Evolutionary conservation across 2,113 vertebrate species (phyloP), one percentile per base, ranked within the genome.

Genomic region (cat (Felis catus)): DNA sequence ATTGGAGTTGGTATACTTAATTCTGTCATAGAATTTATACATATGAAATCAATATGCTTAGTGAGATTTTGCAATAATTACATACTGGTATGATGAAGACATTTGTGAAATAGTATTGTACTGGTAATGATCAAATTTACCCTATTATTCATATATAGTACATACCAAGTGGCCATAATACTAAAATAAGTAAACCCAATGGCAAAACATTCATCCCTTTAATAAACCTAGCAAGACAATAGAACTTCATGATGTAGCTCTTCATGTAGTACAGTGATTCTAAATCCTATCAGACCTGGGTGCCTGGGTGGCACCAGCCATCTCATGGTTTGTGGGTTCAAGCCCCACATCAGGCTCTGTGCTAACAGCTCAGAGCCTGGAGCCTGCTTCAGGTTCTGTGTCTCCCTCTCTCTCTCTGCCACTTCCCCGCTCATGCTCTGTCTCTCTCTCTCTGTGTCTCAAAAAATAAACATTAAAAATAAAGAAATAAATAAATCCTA

Each of bases 71-170:
- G 5, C 7, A 80, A 36, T 94, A 80, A 79, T 79, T 55, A 63
- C 33, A 41, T 68, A 66, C 23, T 39, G 23, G 41, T 58, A 48
- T 65, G 53, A 73, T 27, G 18, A 83, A 95, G 25, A 18, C 31
- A 79, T 84, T 79, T 93, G 25, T 82, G 65, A 89, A 71, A 70
- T 92, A 45, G 25, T 68, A 53, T 58, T 36, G 58, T 86, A 81
- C 18, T 93, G 55, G 31, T 86, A 86, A 90, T 70, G 31, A 39
- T 95, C 85, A 63, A 21, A 19, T n/a, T 97, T 95, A 53, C 18
- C 68, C 19, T 65, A 23, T 65, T 39, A 7, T 5, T 88, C 76
- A 4, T 61, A 51, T n/a, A n/a, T 92, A 61, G 82, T 78, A 76
- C 68, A 0, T 76, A 45, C 10, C 31, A 51, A 61, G n/a, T 88